Evolutionary conservation across 1,140 invertebrate genomes (phyloP), one percentile per base, ranked within the genome.

Genomic region (Battus philenor): DNA sequence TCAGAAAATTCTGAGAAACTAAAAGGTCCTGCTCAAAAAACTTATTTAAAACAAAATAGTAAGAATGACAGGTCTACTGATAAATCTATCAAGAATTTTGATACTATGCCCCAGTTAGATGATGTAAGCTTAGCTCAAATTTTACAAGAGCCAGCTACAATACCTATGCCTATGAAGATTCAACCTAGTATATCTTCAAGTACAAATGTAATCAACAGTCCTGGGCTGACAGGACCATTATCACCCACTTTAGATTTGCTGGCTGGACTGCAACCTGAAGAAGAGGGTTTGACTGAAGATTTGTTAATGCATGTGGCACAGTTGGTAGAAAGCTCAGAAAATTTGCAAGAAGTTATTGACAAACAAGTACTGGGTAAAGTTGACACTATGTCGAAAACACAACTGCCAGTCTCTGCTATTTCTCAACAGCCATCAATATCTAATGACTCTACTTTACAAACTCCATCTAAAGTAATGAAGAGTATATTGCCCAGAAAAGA

Each of bases 261-360:
- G n/a, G 82, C 66, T 36, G 81, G 81, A 1, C 47, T 86, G 16
- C 84, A 86, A 45, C 81, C 84, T 13, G 81, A 86, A 54, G 88
- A 89, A 51, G 90, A 91, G 72, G 87, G 89, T 22, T 86, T 91
- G 10, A 88, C 90, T 1, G 90, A 91, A 50, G 90, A 91, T 75
- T 88, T 91, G 44, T 64, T 91, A 5, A 90, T 91, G 79, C 89
- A 91, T 73, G 90, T 91, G 7, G 90, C 90, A 1, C 88, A 91
- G 8, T 74, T 91, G 9, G 90, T 91, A 5, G 89, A 90, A 44
- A 90, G 90, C 60, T 87, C 88, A 2, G 90, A 91, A 67, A 87
- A 89, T 59, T 77, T 91, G 15, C 89, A 91, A 62, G 90, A 91
- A 64, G 90, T 90, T 12, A 90, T 91, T 34, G 90, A 91, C 53